Evolutionary conservation across 30 jellyfish, hydroid and myxozoan species (phyloP).

Genomic region (Catostylus mosaicus): DNA sequence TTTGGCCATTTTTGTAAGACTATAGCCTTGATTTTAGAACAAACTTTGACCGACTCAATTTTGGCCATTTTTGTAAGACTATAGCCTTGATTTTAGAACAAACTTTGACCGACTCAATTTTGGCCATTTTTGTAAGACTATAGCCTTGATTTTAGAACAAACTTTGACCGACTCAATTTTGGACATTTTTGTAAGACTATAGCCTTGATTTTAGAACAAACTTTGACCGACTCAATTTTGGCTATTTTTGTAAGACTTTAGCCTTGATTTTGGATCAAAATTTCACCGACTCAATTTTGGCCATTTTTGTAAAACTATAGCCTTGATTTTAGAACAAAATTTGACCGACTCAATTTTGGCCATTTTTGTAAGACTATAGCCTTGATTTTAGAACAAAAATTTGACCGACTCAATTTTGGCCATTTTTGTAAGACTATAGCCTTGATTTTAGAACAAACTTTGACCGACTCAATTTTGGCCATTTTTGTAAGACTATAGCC

Average conservation of each 20-base stretch:
- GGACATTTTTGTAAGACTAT: too few relatives aligned
- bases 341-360: neutral
- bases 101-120: neutral
- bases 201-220: neutral
- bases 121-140: neutral
- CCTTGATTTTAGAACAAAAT: neutral
- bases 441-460: too few relatives aligned
- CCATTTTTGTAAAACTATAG: too few relatives aligned
- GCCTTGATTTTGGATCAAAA: neutral
- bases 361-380: constrained; percentile 4
- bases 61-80: too few relatives aligned
- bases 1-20: neutral
- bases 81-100: neutral
- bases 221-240: too few relatives aligned
- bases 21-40: too few relatives aligned
- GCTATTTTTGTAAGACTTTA: too few relatives aligned
- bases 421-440: too few relatives aligned
- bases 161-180: neutral
- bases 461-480: too few relatives aligned
- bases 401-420: too few relatives aligned
- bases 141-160: neutral
- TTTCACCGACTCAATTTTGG: neutral
- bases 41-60: too few relatives aligned
- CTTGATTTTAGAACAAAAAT: neutral
- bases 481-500: too few relatives aligned